Conservation (phyloP, 2,113 vertebrate genomes). For the Arizona elegans region DNA sequence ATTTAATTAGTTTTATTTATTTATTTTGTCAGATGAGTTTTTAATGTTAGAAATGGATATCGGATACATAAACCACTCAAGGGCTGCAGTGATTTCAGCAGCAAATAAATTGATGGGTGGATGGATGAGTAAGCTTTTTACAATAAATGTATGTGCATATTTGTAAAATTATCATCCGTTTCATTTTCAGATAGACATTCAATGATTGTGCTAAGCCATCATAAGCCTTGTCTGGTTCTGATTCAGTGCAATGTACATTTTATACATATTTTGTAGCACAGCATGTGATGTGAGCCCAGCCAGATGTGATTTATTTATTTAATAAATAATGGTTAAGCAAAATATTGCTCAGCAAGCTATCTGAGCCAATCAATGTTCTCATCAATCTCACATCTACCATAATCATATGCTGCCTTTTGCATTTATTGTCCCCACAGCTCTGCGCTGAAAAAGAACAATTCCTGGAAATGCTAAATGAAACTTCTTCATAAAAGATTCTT, state of each 20-base stretch:
- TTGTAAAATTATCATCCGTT: not conserved
- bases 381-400: not conserved
- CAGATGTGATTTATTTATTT: not conserved
- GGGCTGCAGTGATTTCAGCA: not conserved
- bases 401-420: not conserved
- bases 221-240: not conserved
- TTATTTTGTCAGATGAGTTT: not conserved
- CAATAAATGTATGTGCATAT: not conserved
- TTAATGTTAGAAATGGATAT: not conserved
- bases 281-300: not conserved
- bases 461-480: not conserved
- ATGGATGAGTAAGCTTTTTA: not conserved
- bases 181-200: not conserved
- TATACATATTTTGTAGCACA: not conserved
- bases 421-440: fast-evolving
- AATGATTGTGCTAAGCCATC: not conserved
- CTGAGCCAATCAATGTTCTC: not conserved
- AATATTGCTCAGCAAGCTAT: not conserved
- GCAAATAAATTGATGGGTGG: not conserved
- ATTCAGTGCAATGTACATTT: not conserved
- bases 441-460: not conserved
- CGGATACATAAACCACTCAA: not conserved
- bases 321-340: not conserved
- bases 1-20: not conserved
- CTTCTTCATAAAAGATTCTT: conserved; percentile 21